phyloP scores from a whole-genome alignment of 2,888 invertebrate genomes.

The Ectemnius continuus region DNA sequence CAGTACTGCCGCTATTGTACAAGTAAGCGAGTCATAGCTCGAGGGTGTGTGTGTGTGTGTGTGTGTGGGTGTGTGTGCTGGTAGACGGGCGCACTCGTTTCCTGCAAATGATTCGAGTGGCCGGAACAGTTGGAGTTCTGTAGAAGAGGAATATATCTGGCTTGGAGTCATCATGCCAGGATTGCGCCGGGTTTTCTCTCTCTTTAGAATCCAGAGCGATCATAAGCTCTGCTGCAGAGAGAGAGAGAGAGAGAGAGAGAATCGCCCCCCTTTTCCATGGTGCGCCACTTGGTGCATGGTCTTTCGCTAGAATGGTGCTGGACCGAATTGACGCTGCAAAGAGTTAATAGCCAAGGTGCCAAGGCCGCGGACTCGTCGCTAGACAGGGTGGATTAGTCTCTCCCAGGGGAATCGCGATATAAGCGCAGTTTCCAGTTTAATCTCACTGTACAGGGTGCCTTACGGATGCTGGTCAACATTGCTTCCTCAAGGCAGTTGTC shows the following conservation, averaged over 20 bases:
- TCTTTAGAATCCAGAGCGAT: neutral
- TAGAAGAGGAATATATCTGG: neutral
- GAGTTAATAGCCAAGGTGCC: constrained; percentile 1
- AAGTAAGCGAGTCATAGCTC: too few species aligned
- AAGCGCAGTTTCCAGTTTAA: constrained; percentile 25
- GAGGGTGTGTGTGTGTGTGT: too few species aligned
- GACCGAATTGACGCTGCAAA: neutral
- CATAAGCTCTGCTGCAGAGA: neutral
- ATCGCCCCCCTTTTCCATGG: neutral
- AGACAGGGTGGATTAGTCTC: constrained; percentile 4
- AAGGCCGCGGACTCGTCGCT: neutral
- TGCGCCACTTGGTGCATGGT: neutral
- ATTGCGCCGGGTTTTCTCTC: neutral
- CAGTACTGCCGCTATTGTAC: too few species aligned
- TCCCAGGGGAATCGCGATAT: constrained; percentile 12
- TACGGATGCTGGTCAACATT: neutral
- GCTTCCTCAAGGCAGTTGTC: neutral
- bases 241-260: too few species aligned
- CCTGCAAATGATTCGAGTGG: too few species aligned
- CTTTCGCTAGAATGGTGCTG: neutral
- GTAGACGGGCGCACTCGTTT: too few species aligned
- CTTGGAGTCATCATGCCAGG: neutral
- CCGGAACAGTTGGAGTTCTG: too few species aligned
- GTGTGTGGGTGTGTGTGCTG: too few species aligned
- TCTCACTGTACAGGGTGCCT: constrained; percentile 40